phyloP scores from a whole-genome alignment of 2,888 invertebrate genomes.

The Morpho helenor region DNA sequence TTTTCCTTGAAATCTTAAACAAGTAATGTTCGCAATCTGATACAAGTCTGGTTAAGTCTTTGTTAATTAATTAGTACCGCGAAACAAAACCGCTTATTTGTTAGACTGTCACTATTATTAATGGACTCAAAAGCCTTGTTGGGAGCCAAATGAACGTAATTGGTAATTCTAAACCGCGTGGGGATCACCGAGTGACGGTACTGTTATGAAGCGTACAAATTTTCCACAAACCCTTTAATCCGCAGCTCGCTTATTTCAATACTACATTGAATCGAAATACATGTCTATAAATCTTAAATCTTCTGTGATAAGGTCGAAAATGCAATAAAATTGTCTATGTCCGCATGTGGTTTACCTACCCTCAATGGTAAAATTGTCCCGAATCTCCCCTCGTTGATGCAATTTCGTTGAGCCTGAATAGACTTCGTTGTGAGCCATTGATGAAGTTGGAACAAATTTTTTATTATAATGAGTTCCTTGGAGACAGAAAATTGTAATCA shows the following conservation, averaged over 20 bases:
- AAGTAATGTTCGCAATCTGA: constrained; percentile 6
- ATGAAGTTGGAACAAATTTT: constrained; percentile 16
- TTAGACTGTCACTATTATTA: constrained; percentile 26
- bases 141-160: constrained; percentile 56
- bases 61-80: constrained; percentile 22
- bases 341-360: constrained; percentile 37
- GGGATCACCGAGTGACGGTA: constrained; percentile 42
- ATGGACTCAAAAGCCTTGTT: constrained; percentile 29
- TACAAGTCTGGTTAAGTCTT: constrained; percentile 8
- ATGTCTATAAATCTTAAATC: constrained; percentile 11
- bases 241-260: constrained; percentile 73
- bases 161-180: constrained; percentile 74
- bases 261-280: constrained; percentile 31
- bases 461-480: constrained; percentile 14
- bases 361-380: constrained; percentile 58
- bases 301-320: constrained; percentile 15
- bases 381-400: constrained; percentile 53
- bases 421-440: constrained; percentile 25
- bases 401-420: constrained; percentile 48
- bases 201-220: constrained; percentile 71
- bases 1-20: neutral
- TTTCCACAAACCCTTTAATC: constrained; percentile 76
- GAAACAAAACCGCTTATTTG: constrained; percentile 23
- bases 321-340: constrained; percentile 6
- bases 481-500: neutral